Base-by-base conservation (phyloP, 2,888 invertebrate genomes). In the Athalia cordata region DNA sequence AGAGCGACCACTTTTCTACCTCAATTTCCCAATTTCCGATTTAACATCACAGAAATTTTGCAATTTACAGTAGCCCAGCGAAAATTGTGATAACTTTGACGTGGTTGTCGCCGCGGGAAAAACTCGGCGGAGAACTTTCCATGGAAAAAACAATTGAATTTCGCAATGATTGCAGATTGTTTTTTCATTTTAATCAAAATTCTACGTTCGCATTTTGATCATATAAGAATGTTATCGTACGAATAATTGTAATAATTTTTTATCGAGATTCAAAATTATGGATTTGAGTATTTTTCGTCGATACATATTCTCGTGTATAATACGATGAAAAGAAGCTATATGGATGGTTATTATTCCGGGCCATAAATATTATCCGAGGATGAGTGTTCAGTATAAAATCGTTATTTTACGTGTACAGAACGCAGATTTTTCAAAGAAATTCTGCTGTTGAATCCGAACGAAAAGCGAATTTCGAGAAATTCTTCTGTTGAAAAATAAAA, bases 321-420 rank as follows among this genome's bases (percentile, higher is more conserved):
- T 9, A n/a, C 4, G 47, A 50, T 67, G 50, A 45, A 64, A 47
- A 6, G 15, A 67, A n/a, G 5, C 13, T 50, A 15, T 13, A 4
- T 50, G 29, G 15, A n/a, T 15, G 45, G 49, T 70, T 55, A 57
- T 70, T 57, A 43, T 43, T 57, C 45, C 29, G 29, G 43, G n/a
- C 45, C 57, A 45, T 70, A 57, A 70, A 49, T 57, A 57, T 70
- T 45, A 57, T 11, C 47, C 70, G 15, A n/a, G n/a, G 57, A 70
- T 43, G 55, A 70, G 70, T 15, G 11, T 8, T 7, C 7, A 70
- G 29, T 52, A 29, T 57, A 29, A 55, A 55, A 57, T 29, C 55
- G 70, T 70, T 70, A 70, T 70, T 70, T 57, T 43, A 57, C 45
- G 9, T 45, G 29, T 15, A 15, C 55, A 15, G 43, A 29, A 6